A percentile compares a stretch with the other conserved stretches of the same genome.
Conservation (phyloP, 2,113 vertebrate species). For the Oreochromis aureus region DNA sequence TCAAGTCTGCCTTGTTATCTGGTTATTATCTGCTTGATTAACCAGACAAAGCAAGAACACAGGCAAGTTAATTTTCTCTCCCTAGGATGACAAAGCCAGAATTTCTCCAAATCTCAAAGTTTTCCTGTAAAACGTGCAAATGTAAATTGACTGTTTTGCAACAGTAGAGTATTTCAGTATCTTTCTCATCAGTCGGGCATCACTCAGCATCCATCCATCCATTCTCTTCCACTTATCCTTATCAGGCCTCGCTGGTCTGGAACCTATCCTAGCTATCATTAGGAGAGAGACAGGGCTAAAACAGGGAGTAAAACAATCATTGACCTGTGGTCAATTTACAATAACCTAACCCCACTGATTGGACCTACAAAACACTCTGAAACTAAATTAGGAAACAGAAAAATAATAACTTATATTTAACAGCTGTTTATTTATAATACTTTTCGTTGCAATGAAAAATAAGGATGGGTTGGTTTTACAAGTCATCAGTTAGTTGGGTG, state of each 20-base stretch:
- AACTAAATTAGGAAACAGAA: neutral
- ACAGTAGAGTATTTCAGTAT: neutral
- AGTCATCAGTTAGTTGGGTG: neutral
- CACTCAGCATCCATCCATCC: neutral
- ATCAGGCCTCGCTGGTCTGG: neutral
- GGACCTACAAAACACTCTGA: neutral
- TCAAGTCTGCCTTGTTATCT: neutral
- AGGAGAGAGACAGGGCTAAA: neutral
- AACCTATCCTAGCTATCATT: neutral
- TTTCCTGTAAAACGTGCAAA: neutral
- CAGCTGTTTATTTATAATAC: neutral
- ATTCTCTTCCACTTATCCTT: neutral
- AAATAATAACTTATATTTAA: neutral
- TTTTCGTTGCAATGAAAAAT: rapidly evolving
- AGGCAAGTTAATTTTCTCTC: neutral
- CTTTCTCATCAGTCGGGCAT: neutral
- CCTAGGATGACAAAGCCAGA: neutral
- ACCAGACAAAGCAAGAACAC: neutral
- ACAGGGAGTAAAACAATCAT: neutral
- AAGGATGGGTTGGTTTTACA: neutral
- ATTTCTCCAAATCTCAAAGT: neutral
- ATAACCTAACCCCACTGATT: neutral
- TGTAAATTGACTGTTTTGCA: neutral
- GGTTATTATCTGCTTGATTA: neutral
- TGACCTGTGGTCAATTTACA: neutral